These are phyloP conservation scores for Saturnia japonica DNA, from an alignment of 2,888 invertebrate species.

Conservation along the genomic window DNA sequence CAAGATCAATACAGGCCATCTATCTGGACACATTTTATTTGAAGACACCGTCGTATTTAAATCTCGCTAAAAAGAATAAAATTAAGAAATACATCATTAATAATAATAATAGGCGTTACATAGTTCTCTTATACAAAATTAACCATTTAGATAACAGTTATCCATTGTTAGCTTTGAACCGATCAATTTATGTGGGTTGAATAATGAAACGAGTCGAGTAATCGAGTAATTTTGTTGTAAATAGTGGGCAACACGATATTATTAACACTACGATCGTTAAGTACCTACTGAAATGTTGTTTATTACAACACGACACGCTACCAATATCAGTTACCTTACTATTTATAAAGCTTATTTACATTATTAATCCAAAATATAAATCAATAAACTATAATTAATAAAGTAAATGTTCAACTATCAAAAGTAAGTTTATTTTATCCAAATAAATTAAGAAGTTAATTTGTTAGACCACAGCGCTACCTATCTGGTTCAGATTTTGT, in stretches of 20 bases:
- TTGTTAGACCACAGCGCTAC: no score
- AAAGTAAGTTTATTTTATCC: not conserved
- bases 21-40: no score
- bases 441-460: not conserved
- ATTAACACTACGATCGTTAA: not conserved
- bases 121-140: not conserved
- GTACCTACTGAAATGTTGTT: not conserved
- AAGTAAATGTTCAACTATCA: no score
- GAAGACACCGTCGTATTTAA: no score
- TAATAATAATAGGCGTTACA: not conserved
- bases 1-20: no score
- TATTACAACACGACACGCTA: not conserved
- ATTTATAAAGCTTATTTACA: not conserved
- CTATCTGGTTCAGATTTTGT: no score
- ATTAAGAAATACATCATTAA: not conserved
- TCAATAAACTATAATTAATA: no score
- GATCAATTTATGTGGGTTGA: constrained; percentile 29
- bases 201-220: not conserved
- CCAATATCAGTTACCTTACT: not conserved
- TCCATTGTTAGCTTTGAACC: constrained; percentile 32
- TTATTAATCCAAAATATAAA: no score
- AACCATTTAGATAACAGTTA: not conserved
- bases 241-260: not conserved
- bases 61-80: no score
- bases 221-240: constrained; percentile 14